These are phyloP conservation scores for Elmis aenea DNA, from an alignment of 2,888 invertebrate species.

Conservation along the genomic window DNA sequence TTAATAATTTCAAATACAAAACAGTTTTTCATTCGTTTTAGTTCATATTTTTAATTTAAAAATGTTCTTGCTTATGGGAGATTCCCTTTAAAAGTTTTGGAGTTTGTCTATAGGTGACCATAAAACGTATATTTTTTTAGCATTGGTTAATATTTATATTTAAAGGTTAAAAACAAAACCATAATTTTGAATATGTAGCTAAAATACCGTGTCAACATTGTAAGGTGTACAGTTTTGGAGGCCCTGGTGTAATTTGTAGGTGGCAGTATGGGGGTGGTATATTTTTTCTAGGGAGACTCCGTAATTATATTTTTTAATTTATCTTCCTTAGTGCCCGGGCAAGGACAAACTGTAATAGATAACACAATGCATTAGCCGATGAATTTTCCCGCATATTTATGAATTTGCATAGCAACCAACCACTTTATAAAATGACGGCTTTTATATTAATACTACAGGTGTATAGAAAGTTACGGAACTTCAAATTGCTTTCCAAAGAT, in stretches of 20 bases:
- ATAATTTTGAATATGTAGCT: too few species aligned
- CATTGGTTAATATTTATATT: too few species aligned
- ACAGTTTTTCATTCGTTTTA: too few species aligned
- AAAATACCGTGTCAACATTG: too few species aligned
- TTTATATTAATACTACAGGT: conserved; percentile 2
- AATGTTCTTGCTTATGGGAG: too few species aligned
- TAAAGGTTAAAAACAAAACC: too few species aligned
- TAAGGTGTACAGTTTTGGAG: conserved; percentile 14
- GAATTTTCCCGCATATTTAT: conserved; percentile 36
- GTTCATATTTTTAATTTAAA: too few species aligned
- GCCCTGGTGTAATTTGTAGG: conserved; percentile 29
- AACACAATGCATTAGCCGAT: conserved; percentile 39
- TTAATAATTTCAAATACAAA: too few species aligned
- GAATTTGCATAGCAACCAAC: conserved; percentile 29
- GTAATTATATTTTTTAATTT: conserved; percentile 70
- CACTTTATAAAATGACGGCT: neutral
- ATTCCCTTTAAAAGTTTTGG: too few species aligned
- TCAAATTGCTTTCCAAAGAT: conserved; percentile 18
- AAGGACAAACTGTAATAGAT: conserved; percentile 40
- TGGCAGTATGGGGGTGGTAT: conserved; percentile 36
- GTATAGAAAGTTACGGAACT: conserved; percentile 13
- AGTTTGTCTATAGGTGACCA: too few species aligned
- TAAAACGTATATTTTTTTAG: too few species aligned
- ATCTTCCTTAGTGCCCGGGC: conserved; percentile 58
- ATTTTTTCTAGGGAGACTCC: conserved; percentile 56